Evolutionary conservation across 1,140 invertebrate genomes (phyloP), one percentile per base, ranked within the genome.

Genomic region (Pachypeltis micranthus): DNA sequence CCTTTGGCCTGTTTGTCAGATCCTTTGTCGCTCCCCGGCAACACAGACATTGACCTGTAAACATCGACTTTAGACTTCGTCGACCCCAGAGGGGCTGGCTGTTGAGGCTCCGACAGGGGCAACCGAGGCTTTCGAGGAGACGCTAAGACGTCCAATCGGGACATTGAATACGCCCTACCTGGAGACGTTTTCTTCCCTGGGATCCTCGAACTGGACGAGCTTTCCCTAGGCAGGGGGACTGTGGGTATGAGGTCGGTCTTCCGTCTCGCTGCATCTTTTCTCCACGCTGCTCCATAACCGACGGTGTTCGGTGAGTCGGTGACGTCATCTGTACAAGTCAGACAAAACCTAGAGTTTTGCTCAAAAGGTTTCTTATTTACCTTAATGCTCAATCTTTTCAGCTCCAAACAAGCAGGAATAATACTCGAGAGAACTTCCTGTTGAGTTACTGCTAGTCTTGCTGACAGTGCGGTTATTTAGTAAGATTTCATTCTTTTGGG

Each of bases 231-330:
- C 67, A 86, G 85, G 61, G 90, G 89, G 74, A 91, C 83, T 67
- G 90, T 93, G 64, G 91, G 91, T 77, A 90, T 88, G 73, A 94
- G 77, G 77, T 94, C 91, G 62, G 90, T 93, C 74, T 89, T 86
- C 66, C 90, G 82, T 66, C 91, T 83, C 66, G 80, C 76, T 63
- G 79, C 72, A 59, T 70, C 57, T 31, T 74, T 54, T 73, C 71
- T 54, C 61, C 47, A 62, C 14, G 44, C 29, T 19, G 28, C 31
- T 10, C 57, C 57, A 34, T 39, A 24, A 27, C 25, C 24, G 60
- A 34, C 26, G 60, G 62, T 14, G 60, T 55, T 27, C 54, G 58
- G 16, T 57, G 44, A 34, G 60, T 23, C 1, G 29, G 56, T 31
- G 27, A 28, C 1, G 3, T 63, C 62, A 63, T 57, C 62, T 63